Percentiles rank a stretch among this genome's conserved stretches.
phyloP scores from a whole-genome alignment of 1,140 invertebrate species.

The Leptonema lineaticorne region DNA sequence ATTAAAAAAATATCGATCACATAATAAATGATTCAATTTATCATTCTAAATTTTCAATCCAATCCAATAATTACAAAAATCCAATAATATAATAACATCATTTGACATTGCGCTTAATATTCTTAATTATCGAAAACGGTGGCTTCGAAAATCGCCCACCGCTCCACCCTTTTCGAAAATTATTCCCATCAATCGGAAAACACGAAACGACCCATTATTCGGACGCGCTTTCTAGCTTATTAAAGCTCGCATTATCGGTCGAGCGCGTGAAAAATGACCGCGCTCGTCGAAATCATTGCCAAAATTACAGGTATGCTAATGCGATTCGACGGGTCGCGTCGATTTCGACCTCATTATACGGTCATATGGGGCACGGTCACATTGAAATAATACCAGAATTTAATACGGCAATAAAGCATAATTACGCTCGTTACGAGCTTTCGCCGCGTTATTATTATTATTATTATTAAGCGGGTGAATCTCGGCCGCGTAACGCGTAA shows the following conservation, averaged over 20 bases:
- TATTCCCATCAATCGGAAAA: background rate
- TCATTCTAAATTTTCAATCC: too few species aligned
- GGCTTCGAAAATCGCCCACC: background rate
- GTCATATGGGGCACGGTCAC: slow-evolving; percentile 11
- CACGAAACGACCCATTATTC: background rate
- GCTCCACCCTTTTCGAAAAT: background rate
- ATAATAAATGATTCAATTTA: too few species aligned
- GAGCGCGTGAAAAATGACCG: slow-evolving; percentile 9
- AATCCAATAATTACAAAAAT: too few species aligned
- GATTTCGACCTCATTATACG: slow-evolving; percentile 27
- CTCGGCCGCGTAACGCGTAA: too few species aligned
- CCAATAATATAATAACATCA: too few species aligned
- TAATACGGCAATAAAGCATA: slow-evolving; percentile 37
- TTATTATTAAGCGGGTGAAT: too few species aligned
- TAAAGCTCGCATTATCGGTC: background rate
- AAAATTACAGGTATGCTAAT: slow-evolving; percentile 32
- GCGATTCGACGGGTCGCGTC: slow-evolving; percentile 21
- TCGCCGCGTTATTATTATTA: slow-evolving; percentile 19
- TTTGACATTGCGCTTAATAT: too few species aligned
- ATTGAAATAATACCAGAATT: slow-evolving; percentile 34
- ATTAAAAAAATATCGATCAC: too few species aligned
- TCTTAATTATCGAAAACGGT: too few species aligned
- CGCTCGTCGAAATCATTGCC: background rate
- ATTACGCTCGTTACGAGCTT: slow-evolving; percentile 32
- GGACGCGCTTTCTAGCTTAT: background rate